Conservation (phyloP, 2,888 invertebrate species). For the Andrena camellia region DNA sequence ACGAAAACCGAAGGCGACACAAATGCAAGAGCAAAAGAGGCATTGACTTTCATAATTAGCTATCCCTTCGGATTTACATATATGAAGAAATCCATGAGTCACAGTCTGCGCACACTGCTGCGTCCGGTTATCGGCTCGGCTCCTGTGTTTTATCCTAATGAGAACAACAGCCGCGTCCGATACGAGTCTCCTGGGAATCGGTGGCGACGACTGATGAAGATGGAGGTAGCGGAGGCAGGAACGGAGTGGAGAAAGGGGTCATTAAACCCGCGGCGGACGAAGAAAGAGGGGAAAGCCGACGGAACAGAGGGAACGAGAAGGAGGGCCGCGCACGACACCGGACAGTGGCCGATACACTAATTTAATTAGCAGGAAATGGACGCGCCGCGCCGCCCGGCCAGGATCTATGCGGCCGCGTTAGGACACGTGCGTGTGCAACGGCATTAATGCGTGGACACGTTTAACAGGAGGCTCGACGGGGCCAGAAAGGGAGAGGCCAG, state of each 20-base stretch:
- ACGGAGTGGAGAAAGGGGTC: conserved; percentile 72
- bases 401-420: conserved; percentile 57
- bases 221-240: conserved; percentile 57
- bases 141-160: conserved; percentile 83
- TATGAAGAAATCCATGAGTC: not conserved
- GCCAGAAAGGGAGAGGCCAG: conserved; percentile 39
- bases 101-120: conserved; percentile 53
- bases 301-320: conserved; percentile 6
- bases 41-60: not conserved
- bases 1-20: not conserved
- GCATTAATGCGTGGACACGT: conserved; percentile 70
- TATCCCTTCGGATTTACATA: not conserved
- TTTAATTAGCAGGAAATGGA: conserved; percentile 79
- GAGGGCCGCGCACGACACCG: conserved; percentile 63
- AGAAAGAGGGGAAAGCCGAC: conserved; percentile 13
- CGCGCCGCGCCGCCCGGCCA: conserved; percentile 59
- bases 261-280: conserved; percentile 74
- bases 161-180: conserved; percentile 79
- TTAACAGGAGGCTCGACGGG: conserved; percentile 33
- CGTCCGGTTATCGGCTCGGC: conserved; percentile 73
- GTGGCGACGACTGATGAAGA: conserved; percentile 75
- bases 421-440: conserved; percentile 67
- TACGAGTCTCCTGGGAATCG: conserved; percentile 81
- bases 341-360: conserved; percentile 76
- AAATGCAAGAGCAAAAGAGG: not conserved